Evolutionary conservation across 2,113 vertebrate genomes (phyloP).

Genomic region (Pterocles burchelli): DNA sequence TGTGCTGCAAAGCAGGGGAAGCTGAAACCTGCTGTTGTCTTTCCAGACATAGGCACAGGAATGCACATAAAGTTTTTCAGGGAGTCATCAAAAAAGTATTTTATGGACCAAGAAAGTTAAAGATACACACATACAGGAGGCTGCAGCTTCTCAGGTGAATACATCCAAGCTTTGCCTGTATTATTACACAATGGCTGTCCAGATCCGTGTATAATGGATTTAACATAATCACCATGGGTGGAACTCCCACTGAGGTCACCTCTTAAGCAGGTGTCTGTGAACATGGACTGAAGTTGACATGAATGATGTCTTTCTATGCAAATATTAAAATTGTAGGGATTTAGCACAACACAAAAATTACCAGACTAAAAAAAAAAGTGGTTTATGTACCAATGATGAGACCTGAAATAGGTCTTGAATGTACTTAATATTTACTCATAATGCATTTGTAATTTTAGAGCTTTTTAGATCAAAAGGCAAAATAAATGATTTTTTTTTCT

Average conservation of each 20-base stretch:
- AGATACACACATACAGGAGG: background rate
- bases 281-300: background rate
- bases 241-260: constrained; percentile 34
- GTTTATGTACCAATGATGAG: background rate
- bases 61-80: background rate
- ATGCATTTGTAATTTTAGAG: background rate
- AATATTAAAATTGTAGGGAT: background rate
- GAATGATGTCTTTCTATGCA: background rate
- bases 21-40: background rate
- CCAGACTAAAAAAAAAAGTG: background rate
- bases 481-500: background rate
- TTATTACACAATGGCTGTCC: background rate
- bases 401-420: background rate
- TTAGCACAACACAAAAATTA: background rate
- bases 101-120: background rate
- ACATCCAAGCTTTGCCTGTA: background rate
- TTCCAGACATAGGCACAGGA: background rate
- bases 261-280: constrained; percentile 17
- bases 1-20: background rate
- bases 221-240: constrained; percentile 45
- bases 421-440: background rate
- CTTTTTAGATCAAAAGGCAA: background rate
- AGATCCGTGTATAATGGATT: constrained; percentile 41
- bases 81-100: background rate
- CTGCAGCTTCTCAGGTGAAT: background rate